Conservation (phyloP, 2,797 vertebrate species). For the Chiroxiphia lanceolata region DNA sequence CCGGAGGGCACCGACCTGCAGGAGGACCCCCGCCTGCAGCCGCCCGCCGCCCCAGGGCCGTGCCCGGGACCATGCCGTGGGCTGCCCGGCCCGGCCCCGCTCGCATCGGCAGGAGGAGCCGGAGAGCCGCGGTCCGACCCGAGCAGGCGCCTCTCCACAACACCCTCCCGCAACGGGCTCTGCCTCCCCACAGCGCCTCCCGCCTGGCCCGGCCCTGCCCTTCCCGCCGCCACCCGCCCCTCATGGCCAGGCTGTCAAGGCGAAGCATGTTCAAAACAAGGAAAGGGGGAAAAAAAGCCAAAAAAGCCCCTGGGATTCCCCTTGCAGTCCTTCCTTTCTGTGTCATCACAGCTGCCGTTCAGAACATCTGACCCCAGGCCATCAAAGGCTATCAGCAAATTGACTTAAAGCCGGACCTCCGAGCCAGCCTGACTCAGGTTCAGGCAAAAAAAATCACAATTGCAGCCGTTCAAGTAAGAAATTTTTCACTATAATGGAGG, state of each 20-base stretch:
- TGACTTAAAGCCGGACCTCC: background rate
- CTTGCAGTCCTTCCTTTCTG: background rate
- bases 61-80: no score
- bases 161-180: background rate
- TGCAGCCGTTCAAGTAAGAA: background rate
- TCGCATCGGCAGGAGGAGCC: background rate
- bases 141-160: background rate
- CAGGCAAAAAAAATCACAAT: background rate
- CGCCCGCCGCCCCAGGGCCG: background rate
- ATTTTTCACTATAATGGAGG: background rate
- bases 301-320: background rate
- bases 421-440: background rate
- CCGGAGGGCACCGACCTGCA: background rate
- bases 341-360: background rate
- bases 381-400: background rate
- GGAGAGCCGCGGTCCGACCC: background rate
- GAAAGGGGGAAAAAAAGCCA: accelerated
- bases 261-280: background rate
- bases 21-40: background rate
- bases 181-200: background rate
- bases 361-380: background rate
- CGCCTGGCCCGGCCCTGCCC: background rate
- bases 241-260: accelerated
- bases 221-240: background rate
- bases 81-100: background rate